phyloP scores from a whole-genome alignment of 2,113 vertebrate genomes.

The Rhinopomastus cyanomelas region DNA sequence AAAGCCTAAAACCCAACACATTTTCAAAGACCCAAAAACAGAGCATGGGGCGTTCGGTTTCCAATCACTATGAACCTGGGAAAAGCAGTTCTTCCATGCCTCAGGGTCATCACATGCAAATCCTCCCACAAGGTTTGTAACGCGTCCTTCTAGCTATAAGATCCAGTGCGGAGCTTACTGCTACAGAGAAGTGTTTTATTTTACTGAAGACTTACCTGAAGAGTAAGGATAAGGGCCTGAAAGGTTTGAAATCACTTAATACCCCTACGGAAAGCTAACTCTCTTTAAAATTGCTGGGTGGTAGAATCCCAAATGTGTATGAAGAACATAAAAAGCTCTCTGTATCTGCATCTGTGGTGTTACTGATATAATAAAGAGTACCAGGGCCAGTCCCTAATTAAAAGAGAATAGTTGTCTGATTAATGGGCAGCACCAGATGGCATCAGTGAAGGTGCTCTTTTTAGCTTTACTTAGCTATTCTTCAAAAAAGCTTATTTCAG shows the following conservation, averaged over 20 bases:
- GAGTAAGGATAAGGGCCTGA: background rate
- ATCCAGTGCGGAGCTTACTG: background rate
- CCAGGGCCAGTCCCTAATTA: background rate
- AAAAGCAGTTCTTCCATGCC: background rate
- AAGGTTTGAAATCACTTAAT: background rate
- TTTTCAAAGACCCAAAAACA: background rate
- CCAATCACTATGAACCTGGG: background rate
- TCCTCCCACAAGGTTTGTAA: background rate
- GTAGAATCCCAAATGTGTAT: background rate
- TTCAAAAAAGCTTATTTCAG: slow-evolving; percentile 28
- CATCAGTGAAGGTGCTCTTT: background rate
- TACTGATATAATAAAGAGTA: background rate
- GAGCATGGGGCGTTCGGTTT: background rate
- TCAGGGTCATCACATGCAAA: background rate
- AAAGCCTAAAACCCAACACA: background rate
- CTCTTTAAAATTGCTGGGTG: background rate
- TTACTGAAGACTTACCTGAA: background rate
- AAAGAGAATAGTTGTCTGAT: slow-evolving; percentile 9
- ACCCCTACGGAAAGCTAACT: background rate
- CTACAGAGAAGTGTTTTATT: background rate
- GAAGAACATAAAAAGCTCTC: background rate
- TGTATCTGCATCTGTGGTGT: background rate
- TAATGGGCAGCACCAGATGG: slow-evolving; percentile 36
- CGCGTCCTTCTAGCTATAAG: background rate
- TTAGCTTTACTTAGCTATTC: slow-evolving; percentile 6